Evolutionary conservation across 2,797 vertebrate genomes (phyloP).

Genomic region (Oreortyx pictus): DNA sequence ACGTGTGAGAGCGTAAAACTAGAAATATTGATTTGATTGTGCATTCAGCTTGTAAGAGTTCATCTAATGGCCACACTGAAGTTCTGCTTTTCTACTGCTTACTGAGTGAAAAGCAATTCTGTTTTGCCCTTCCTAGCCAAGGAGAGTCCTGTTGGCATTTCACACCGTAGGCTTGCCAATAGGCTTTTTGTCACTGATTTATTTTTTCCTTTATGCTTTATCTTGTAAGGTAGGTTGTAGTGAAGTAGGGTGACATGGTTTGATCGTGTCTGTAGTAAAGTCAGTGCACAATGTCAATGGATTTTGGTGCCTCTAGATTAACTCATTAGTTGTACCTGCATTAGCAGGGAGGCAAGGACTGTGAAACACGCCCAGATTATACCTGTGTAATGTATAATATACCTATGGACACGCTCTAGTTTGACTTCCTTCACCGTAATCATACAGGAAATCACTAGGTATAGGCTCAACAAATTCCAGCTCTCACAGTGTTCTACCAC

Average conservation of each 20-base stretch:
- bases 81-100: neutral
- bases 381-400: neutral
- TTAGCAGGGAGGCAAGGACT: neutral
- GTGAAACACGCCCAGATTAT: neutral
- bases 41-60: neutral
- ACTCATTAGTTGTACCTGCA: neutral
- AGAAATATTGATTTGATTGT: neutral
- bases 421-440: neutral
- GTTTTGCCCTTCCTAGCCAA: neutral
- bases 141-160: conserved; percentile 12
- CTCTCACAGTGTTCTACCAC: neutral
- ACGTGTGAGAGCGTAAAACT: neutral
- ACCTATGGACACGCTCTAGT: neutral
- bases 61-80: neutral
- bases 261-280: neutral
- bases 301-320: neutral
- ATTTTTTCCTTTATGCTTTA: neutral
- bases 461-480: neutral
- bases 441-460: neutral
- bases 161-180: neutral
- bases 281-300: neutral
- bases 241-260: neutral
- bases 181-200: neutral
- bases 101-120: neutral
- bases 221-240: neutral